Base-by-base conservation (phyloP, 2,888 invertebrate species). In the Leucoptera coffeella region DNA sequence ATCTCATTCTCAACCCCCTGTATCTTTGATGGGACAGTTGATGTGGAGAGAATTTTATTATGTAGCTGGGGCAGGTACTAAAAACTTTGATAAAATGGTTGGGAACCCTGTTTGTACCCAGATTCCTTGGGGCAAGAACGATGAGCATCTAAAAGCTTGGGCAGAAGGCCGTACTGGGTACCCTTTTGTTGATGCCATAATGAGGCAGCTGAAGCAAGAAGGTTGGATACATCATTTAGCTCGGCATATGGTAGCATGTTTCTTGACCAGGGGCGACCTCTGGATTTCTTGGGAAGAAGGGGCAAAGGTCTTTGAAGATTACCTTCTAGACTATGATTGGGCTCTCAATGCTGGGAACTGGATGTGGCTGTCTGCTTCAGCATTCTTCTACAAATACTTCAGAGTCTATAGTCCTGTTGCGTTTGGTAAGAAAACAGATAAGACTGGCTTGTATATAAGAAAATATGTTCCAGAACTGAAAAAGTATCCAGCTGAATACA, bases 251-350 rank as follows among this genome's bases (percentile, higher is more conserved):
- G 84, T 83, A 1, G 84, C 84, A 4, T 85, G 84, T 39, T 85
- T 84, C 43, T 52, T 85, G 11, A 84, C 84, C 0, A 71, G 84
- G 30, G 84, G 84, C 8, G 83, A 84, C 50, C 53, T 84, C 10
- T 84, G 82, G 82, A 72, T 82, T 36, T 80, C 80, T 7, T 84
- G 84, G 84, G 84, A 84, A 46, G 77, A 80, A 40, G 84, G 84
- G 0, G 77, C 78, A 35, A 78, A 80, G 34, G 78, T 83, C 7
- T 84, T 83, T 51, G 82, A 83, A 47, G 78, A 80, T 36, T 64
- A 77, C 28, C 51, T 84, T 10, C 53, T 82, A 5, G 82, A 82
- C 47, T 80, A 80, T 41, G 82, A 82, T 42, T 82, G 81, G 80
- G 77, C 81, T 6, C 50, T 82, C 4, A 82, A 82, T 60, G 81